These are phyloP conservation scores for Hemicentrotus pulcherrimus DNA, from an alignment of 35 echinoderm and acorn worm species.

Conservation along the genomic window DNA sequence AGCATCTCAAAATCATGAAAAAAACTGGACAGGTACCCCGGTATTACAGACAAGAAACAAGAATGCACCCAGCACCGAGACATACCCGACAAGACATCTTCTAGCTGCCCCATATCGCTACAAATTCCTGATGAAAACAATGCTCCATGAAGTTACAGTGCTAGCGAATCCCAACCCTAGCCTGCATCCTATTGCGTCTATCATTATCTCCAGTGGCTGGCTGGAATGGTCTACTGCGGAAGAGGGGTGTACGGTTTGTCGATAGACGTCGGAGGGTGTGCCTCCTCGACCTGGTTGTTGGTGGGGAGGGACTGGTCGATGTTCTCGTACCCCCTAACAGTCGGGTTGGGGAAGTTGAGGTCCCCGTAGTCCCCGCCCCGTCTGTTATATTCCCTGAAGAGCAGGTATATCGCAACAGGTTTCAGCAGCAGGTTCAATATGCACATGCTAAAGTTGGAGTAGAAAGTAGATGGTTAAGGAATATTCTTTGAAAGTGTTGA, in stretches of 20 bases:
- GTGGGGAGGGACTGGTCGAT: conserved; percentile 92
- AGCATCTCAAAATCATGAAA: background rate
- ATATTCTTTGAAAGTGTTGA: background rate
- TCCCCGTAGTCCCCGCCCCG: conserved; percentile 78
- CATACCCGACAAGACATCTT: background rate
- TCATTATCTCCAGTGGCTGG: background rate
- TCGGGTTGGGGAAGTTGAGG: conserved; percentile 64
- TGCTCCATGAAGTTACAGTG: too few species aligned
- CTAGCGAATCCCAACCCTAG: too few species aligned
- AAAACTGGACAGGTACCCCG: background rate
- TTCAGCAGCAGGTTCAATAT: conserved; percentile 90
- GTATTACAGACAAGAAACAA: background rate
- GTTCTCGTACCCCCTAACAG: conserved; percentile 81
- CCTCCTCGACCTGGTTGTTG: conserved; percentile 84
- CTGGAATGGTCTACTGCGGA: conserved; percentile 44
- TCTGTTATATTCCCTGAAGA: conserved; percentile 65
- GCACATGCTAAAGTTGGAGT: conserved; percentile 62
- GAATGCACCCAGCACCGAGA: background rate
- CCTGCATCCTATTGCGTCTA: background rate
- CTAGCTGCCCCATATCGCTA: too few species aligned
- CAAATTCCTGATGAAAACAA: too few species aligned
- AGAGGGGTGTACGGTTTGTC: conserved; percentile 65
- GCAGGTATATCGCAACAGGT: conserved; percentile 76
- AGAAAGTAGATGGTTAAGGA: conserved; percentile 20
- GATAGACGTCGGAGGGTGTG: conserved; percentile 63